These are phyloP conservation scores for Byasa hedistus DNA, from an alignment of 2,888 invertebrate genomes.

Conservation along the genomic window DNA sequence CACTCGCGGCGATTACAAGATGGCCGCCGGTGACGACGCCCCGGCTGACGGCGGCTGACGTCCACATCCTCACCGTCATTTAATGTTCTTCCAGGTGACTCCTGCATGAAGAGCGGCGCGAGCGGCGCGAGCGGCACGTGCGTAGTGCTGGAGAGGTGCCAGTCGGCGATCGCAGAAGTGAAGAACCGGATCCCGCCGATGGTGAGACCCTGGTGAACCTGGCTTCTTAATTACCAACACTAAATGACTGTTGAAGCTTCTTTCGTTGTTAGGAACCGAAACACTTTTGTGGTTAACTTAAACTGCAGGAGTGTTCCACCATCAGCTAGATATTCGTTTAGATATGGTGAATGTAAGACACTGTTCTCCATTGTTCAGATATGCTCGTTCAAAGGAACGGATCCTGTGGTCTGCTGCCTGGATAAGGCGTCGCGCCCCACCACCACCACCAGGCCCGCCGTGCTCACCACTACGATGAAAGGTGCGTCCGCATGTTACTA, in stretches of 20 bases:
- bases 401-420: conserved; percentile 50
- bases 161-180: conserved; percentile 39
- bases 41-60: too few species aligned
- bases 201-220: conserved; percentile 31
- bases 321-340: too few species aligned
- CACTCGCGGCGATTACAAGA: too few species aligned
- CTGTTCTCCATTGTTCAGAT: conserved; percentile 37
- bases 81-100: conserved; percentile 39
- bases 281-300: too few species aligned
- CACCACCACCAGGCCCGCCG: conserved; percentile 28
- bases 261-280: too few species aligned
- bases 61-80: too few species aligned
- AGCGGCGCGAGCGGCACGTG: conserved; percentile 41
- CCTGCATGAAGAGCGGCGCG: conserved; percentile 35
- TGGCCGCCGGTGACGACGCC: too few species aligned
- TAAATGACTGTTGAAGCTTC: too few species aligned
- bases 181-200: conserved; percentile 35
- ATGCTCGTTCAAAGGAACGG: conserved; percentile 41
- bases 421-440: conserved; percentile 12
- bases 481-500: conserved; percentile 2
- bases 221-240: too few species aligned
- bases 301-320: too few species aligned
- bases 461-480: conserved; percentile 40
- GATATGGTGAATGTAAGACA: neutral
- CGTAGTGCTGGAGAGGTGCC: conserved; percentile 36